Evolutionary conservation across 2,888 invertebrate genomes (phyloP).

Genomic region (Chydorus sphaericus): DNA sequence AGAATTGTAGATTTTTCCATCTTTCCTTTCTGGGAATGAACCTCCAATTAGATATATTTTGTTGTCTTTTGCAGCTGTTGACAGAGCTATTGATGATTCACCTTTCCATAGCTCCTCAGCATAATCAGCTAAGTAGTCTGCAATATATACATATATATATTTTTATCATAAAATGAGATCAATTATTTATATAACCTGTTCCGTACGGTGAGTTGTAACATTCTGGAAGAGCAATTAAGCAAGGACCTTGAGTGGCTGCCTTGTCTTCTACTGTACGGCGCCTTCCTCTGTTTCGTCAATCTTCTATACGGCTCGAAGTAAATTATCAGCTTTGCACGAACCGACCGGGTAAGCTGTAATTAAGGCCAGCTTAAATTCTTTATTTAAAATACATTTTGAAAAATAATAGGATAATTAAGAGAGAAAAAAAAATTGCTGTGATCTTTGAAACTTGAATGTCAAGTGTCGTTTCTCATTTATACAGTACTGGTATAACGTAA

Average conservation of each 20-base stretch:
- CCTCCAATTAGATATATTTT: constrained; percentile 74
- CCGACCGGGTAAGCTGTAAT: constrained; percentile 71
- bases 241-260: constrained; percentile 48
- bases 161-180: too few relatives aligned
- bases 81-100: constrained; percentile 52
- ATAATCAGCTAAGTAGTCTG: constrained; percentile 58
- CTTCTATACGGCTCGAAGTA: constrained; percentile 56
- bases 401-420: too few relatives aligned
- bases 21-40: constrained; percentile 66
- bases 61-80: constrained; percentile 56
- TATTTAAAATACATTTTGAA: too few relatives aligned
- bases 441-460: too few relatives aligned
- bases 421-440: too few relatives aligned
- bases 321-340: constrained; percentile 55
- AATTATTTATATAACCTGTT: constrained; percentile 36
- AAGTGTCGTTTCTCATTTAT: too few relatives aligned
- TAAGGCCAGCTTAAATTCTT: constrained; percentile 58
- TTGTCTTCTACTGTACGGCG: constrained; percentile 54
- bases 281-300: constrained; percentile 57
- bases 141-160: constrained; percentile 9
- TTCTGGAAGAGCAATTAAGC: constrained; percentile 58
- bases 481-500: too few relatives aligned
- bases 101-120: constrained; percentile 72
- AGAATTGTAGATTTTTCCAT: constrained; percentile 62
- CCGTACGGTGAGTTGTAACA: constrained; percentile 94